Percentiles rank a stretch among this genome's conserved stretches.
Conservation (phyloP, 2,888 invertebrate species). For the Tyria jacobaeae region DNA sequence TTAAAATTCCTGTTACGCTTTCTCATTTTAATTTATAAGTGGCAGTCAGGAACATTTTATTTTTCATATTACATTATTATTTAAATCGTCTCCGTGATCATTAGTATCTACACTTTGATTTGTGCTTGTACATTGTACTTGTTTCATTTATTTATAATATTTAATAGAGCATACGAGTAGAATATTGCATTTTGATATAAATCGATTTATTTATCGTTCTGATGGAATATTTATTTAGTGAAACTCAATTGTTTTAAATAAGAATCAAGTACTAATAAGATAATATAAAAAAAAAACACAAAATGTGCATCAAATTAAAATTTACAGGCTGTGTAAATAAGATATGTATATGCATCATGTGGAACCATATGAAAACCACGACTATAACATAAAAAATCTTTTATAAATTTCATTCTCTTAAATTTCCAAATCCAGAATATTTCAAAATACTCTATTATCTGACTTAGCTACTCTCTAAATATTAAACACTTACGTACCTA, state of each 20-base stretch:
- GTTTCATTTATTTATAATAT: background rate
- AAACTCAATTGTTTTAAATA: background rate
- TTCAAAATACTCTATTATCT: no score
- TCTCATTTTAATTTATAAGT: slow-evolving; percentile 73
- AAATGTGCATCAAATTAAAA: no score
- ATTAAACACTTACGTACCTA: no score
- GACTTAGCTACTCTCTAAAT: background rate
- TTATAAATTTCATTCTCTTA: no score
- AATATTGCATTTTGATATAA: background rate
- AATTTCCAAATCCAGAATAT: no score
- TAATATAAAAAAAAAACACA: no score
- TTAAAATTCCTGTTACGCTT: slow-evolving; percentile 77
- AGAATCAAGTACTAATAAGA: no score
- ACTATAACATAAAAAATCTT: no score
- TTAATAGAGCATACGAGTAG: no score
- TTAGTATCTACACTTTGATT: background rate
- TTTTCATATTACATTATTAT: slow-evolving; percentile 51
- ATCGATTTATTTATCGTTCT: background rate
- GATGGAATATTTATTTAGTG: background rate
- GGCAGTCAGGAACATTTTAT: slow-evolving; percentile 50
- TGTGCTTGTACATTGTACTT: background rate
- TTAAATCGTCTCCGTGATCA: slow-evolving; percentile 52
- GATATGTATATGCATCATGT: no score
- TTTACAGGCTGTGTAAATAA: no score
- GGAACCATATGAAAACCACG: no score